Conservation (phyloP, 2,888 invertebrate species). For the Conchocele bisecta region DNA sequence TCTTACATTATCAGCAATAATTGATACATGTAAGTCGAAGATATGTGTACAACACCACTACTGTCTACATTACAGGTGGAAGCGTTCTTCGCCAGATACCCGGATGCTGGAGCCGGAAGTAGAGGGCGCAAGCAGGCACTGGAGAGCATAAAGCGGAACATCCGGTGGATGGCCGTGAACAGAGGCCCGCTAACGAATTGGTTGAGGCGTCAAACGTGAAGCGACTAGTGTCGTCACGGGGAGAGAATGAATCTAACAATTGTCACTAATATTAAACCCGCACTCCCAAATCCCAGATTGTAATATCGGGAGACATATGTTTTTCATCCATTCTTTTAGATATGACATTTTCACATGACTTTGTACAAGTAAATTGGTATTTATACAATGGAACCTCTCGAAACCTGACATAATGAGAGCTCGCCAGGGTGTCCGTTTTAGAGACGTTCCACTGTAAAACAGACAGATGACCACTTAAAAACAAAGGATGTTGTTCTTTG, state of each 20-base stretch:
- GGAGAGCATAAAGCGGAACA: conserved; percentile 90
- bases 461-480: no score
- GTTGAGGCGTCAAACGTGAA: conserved; percentile 52
- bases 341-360: no score
- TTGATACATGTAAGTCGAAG: no score
- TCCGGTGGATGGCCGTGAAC: conserved; percentile 89
- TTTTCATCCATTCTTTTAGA: neutral
- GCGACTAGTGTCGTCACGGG: neutral
- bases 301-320: neutral
- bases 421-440: no score
- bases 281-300: neutral
- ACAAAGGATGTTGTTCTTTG: no score
- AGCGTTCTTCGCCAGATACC: conserved; percentile 89
- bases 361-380: no score
- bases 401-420: no score
- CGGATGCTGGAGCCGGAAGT: conserved; percentile 93
- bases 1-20: no score
- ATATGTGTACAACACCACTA: neutral
- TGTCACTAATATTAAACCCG: neutral
- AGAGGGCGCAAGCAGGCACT: conserved; percentile 89
- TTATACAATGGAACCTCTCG: no score
- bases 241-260: neutral
- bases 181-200: conserved; percentile 78
- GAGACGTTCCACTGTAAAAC: no score
- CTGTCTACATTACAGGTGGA: conserved; percentile 86